Percentiles rank a stretch among this genome's conserved stretches.
Evolutionary conservation across 1,140 invertebrate species (phyloP).

Genomic region (Pseudomyrmex cubaensis): DNA sequence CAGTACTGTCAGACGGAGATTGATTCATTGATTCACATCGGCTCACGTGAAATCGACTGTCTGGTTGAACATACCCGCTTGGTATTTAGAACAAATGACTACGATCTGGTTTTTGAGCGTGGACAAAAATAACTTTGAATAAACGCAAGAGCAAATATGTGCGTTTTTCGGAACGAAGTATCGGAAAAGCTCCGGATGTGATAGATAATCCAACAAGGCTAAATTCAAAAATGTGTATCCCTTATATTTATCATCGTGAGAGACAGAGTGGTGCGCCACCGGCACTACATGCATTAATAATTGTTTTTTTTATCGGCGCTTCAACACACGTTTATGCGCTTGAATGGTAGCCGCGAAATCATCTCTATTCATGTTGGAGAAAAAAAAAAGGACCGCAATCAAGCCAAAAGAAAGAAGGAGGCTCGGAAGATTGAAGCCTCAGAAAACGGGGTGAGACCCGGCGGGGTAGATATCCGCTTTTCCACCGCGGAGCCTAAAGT

Average conservation of each 20-base stretch:
- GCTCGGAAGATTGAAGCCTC: constrained; percentile 33
- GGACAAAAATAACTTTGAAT: constrained; percentile 20
- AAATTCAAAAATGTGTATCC: no score
- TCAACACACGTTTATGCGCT: constrained; percentile 5
- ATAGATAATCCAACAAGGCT: neutral
- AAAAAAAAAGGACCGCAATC: constrained; percentile 42
- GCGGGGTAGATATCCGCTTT: constrained; percentile 22
- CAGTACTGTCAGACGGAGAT: constrained; percentile 27
- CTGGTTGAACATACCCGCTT: constrained; percentile 13
- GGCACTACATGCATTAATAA: constrained; percentile 41
- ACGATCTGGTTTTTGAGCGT: constrained; percentile 20
- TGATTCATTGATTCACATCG: constrained; percentile 42
- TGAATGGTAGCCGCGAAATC: constrained; percentile 47
- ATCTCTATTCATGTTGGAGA: constrained; percentile 34
- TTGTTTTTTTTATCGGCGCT: constrained; percentile 19
- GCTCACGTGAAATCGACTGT: constrained; percentile 42
- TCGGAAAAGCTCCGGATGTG: constrained; percentile 23
- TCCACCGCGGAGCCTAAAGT: neutral
- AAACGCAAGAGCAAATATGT: neutral
- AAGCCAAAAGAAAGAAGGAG: constrained; percentile 4
- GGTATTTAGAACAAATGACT: constrained; percentile 34
- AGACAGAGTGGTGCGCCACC: neutral
- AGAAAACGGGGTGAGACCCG: constrained; percentile 16
- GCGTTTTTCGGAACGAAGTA: neutral
- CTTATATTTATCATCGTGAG: constrained; percentile 19